Evolutionary conservation across 2,113 vertebrate species (phyloP).

Genomic region (Barbus barbus): DNA sequence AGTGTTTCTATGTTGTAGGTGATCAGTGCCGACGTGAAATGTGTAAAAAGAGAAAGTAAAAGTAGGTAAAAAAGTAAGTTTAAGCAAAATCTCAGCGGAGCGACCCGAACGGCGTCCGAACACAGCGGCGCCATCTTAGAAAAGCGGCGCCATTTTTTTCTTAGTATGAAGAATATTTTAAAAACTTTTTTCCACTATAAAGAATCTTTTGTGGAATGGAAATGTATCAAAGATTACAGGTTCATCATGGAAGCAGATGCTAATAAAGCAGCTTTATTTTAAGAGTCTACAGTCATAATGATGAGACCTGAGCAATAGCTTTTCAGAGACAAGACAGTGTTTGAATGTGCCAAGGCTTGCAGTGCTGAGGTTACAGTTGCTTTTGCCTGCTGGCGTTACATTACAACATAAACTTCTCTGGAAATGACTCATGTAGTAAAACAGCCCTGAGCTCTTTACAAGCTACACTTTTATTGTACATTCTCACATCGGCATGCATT

Average conservation of each 20-base stretch:
- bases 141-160: too few species aligned
- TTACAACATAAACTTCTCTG: conserved; percentile 3
- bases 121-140: too few species aligned
- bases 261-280: not conserved
- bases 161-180: too few species aligned
- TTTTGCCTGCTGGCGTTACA: not conserved
- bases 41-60: too few species aligned
- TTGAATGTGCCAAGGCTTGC: not conserved
- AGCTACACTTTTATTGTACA: not conserved
- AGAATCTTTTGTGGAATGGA: not conserved
- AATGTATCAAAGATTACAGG: not conserved
- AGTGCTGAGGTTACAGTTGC: not conserved
- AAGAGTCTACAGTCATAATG: not conserved
- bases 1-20: too few species aligned
- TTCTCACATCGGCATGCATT: not conserved
- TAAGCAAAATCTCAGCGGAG: too few species aligned
- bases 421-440: not conserved
- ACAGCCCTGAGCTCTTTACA: not conserved
- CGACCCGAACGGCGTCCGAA: too few species aligned
- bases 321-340: too few species aligned
- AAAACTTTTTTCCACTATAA: not conserved
- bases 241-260: not conserved
- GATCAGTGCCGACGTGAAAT: too few species aligned
- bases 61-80: too few species aligned
- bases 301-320: not conserved